Percentiles rank a stretch among this genome's conserved stretches.
Conservation (phyloP, 92 coral and sea anemone genomes). For the Diadumene lineata region DNA sequence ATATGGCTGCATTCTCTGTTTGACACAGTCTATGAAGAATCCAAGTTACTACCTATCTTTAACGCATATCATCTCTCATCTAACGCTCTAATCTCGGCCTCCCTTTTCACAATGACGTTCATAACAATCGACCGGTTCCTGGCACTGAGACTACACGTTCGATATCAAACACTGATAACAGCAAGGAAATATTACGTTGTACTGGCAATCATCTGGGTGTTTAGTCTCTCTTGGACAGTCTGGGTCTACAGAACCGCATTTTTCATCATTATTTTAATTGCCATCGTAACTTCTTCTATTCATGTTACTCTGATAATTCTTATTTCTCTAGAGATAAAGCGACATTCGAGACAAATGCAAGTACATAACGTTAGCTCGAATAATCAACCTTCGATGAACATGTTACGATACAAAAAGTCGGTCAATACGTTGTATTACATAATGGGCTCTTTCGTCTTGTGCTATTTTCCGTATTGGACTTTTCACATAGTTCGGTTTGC, state of each 20-base stretch:
- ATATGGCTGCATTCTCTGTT: not conserved
- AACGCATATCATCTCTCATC: not conserved
- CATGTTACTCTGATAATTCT: constrained; percentile 1
- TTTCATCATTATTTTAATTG: not conserved
- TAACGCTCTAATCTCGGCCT: not conserved
- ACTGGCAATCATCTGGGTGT: constrained; percentile 10
- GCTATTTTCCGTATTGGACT: constrained; percentile 4
- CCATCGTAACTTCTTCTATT: not conserved
- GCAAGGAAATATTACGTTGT: not conserved
- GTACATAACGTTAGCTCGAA: not conserved
- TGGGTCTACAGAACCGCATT: not conserved
- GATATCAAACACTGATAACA: constrained; percentile 9
- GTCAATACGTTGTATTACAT: constrained; percentile 4
- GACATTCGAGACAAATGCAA: constrained; percentile 7
- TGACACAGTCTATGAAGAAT: not conserved
- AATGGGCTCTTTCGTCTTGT: constrained; percentile 1
- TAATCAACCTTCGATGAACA: constrained; percentile 11
- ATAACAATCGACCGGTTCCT: constrained; percentile 17
- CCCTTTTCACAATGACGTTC: not conserved
- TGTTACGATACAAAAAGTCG: constrained; percentile 7
- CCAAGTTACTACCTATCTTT: not conserved
- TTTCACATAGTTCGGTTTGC: not conserved
- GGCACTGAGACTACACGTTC: not conserved
- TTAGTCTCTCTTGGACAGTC: not conserved
- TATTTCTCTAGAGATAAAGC: not conserved